phyloP scores from a whole-genome alignment of 2,888 invertebrate genomes.

The Cryptocephalus primarius region DNA sequence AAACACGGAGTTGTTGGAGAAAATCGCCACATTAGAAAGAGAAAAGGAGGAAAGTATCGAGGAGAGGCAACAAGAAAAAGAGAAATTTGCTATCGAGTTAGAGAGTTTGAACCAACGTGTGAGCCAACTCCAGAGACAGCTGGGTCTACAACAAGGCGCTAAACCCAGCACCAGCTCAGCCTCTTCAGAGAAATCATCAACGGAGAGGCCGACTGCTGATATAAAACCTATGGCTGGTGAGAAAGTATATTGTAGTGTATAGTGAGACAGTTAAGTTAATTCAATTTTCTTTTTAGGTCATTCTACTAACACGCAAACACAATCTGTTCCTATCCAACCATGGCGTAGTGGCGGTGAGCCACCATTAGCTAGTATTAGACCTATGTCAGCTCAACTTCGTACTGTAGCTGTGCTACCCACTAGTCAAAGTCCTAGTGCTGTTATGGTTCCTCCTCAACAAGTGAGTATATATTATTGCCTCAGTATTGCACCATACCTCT shows the following conservation, averaged over 20 bases:
- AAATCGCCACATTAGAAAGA: constrained; percentile 53
- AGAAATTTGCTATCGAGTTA: constrained; percentile 51
- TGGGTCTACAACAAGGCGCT: constrained; percentile 49
- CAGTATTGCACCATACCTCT: too few relatives aligned
- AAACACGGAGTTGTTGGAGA: constrained; percentile 40
- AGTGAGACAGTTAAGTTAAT: background rate
- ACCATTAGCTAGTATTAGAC: constrained; percentile 84
- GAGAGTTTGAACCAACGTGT: constrained; percentile 60
- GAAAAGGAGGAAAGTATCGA: constrained; percentile 49
- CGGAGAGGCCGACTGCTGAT: constrained; percentile 73
- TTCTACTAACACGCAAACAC: constrained; percentile 36
- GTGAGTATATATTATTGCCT: too few relatives aligned
- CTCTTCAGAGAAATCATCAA: constrained; percentile 43
- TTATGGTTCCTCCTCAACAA: constrained; percentile 50
- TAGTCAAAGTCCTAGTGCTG: constrained; percentile 47
- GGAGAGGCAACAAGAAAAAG: constrained; percentile 57
- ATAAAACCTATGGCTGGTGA: constrained; percentile 87
- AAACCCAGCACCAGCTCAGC: constrained; percentile 61
- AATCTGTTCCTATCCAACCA: constrained; percentile 49
- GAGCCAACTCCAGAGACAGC: constrained; percentile 38
- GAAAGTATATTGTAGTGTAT: constrained; percentile 8
- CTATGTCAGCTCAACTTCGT: constrained; percentile 66
- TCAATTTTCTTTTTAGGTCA: constrained; percentile 20
- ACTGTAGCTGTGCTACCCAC: constrained; percentile 63
- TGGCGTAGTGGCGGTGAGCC: constrained; percentile 66